phyloP scores from a whole-genome alignment of 2,888 invertebrate genomes.

The Cremastinae sp. region DNA sequence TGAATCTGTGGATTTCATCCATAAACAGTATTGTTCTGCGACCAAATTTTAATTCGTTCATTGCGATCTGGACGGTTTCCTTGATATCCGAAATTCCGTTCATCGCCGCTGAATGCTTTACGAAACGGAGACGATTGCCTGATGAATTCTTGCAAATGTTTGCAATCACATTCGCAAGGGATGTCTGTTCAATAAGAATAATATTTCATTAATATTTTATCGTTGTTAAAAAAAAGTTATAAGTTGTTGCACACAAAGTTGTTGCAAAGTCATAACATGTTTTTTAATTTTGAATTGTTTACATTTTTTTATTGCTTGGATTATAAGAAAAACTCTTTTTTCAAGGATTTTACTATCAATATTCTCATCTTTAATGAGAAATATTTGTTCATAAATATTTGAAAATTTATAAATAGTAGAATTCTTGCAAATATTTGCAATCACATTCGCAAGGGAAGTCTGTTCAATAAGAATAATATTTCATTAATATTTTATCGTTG shows the following conservation, averaged over 20 bases:
- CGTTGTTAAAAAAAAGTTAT: no score
- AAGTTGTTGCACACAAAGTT: no score
- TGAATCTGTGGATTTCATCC: conserved; percentile 93
- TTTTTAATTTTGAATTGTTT: no score
- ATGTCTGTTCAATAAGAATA: conserved; percentile 85
- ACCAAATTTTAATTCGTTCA: conserved; percentile 85
- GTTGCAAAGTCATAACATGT: no score
- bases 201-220: no score
- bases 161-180: conserved; percentile 87
- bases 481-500: no score
- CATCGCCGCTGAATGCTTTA: conserved; percentile 87
- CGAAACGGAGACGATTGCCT: conserved; percentile 82
- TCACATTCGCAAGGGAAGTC: conserved; percentile 88
- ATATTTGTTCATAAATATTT: no score
- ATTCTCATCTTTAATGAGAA: conserved; percentile 19
- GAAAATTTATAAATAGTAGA: no score
- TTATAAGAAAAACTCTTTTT: conserved; percentile 18
- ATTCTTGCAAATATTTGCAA: conserved; percentile 84
- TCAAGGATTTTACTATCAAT: neutral
- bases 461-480: no score
- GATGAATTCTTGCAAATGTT: conserved; percentile 85
- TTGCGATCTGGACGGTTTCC: conserved; percentile 85
- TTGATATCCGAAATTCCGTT: conserved; percentile 89
- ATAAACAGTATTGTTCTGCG: conserved; percentile 88
- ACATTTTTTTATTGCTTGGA: no score